Base-by-base conservation (phyloP, 2,797 vertebrate species). In the Premnoplex brunnescens region DNA sequence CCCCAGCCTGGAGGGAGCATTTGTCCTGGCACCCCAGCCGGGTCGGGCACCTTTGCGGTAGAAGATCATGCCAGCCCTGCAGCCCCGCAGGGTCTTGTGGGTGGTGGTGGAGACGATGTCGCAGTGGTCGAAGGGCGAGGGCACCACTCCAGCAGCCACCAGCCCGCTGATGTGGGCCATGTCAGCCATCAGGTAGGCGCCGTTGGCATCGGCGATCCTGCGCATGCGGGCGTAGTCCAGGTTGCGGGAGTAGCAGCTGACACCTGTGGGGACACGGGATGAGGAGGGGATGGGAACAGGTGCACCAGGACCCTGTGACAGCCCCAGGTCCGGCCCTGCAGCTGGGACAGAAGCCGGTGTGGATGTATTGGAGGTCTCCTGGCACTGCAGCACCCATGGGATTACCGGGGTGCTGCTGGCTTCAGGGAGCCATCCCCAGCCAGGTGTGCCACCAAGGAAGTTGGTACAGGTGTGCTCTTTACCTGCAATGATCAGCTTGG, bases 81-180 rank as follows among this genome's bases (percentile, higher is more conserved):
- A 99, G 96, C 99, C 99, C n/a, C 99, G 96, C 93, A 99, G 95
- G 4, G 99, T 99, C 97, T 99, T 99, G 98, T 99, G 99, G 2
- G 99, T 99, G 9, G 99, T 99, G 43, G 99, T 99, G 83, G 99
- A 97, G 91, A 99, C 99, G 1, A 99, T 96, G 13, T 99, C 98
- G 27, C 99, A 98, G 98, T 99, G 84, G 9, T 99, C 98, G 4
- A 99, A 99, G 8, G 99, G 99, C 0, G 99, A 99, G 3, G 99
- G 99, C 72, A 99, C 98, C 56, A 99, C 98, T 0, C 98, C 98
- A 0, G 99, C 99, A 0, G 99, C 99, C 95, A 99, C 99, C 89
- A 99, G 92, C 39, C 99, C 99, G 0, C 99, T 99, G 97, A 99
- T 99, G 97, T 99, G 99, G 14, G 99, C 99, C 99, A 99, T 99